Percentiles rank a stretch among this genome's conserved stretches.
Conservation (phyloP, 2,888 invertebrate species). For the Synanthedon tipuliformis region DNA sequence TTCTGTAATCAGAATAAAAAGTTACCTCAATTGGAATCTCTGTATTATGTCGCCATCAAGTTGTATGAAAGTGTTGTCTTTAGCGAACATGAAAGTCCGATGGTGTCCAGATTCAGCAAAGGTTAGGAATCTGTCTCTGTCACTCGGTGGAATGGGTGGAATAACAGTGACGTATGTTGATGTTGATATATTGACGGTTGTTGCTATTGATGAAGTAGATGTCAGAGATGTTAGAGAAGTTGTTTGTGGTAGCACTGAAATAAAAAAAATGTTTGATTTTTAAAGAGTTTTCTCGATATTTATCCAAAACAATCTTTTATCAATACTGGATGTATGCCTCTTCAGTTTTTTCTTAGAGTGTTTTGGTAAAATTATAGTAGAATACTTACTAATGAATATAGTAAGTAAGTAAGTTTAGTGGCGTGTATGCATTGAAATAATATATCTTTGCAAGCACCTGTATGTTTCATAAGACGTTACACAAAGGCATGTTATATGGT, state of each 20-base stretch:
- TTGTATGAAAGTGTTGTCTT: conserved; percentile 91
- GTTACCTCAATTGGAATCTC: conserved; percentile 87
- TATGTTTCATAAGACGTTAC: too few species aligned
- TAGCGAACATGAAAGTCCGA: conserved; percentile 91
- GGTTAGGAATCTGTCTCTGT: conserved; percentile 82
- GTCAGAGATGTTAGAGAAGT: conserved; percentile 28
- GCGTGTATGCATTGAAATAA: too few species aligned
- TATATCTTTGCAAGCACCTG: too few species aligned
- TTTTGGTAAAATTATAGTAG: too few species aligned
- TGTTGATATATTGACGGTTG: conserved; percentile 61
- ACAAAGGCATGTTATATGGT: too few species aligned
- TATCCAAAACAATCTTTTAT: too few species aligned
- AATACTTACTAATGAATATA: too few species aligned
- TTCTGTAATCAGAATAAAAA: neutral
- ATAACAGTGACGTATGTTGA: conserved; percentile 53
- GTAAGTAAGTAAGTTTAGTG: too few species aligned
- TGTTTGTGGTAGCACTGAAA: conserved; percentile 48
- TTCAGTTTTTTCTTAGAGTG: too few species aligned
- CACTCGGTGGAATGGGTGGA: conserved; percentile 78
- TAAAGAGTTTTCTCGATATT: too few species aligned
- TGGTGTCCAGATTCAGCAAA: conserved; percentile 88
- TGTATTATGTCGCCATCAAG: conserved; percentile 91
- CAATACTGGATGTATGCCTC: too few species aligned
- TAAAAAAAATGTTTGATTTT: neutral
- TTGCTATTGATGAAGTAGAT: conserved; percentile 24